Evolutionary conservation across 2,113 vertebrate species (phyloP).

Genomic region (Microcebus jonahi): DNA sequence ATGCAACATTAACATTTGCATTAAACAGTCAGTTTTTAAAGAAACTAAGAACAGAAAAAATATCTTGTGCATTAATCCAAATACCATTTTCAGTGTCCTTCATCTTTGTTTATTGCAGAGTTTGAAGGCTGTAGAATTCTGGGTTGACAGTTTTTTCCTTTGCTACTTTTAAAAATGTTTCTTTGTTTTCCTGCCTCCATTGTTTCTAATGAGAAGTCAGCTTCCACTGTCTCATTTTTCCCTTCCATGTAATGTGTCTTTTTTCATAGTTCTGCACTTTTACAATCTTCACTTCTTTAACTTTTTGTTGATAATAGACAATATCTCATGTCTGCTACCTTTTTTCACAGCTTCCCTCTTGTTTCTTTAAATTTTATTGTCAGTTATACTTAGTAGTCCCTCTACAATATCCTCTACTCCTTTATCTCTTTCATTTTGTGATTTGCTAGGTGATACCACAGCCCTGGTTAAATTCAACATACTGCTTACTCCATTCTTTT

Average conservation of each 20-base stretch:
- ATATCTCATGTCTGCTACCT: not conserved
- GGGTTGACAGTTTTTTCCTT: not conserved
- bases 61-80: not conserved
- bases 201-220: not conserved
- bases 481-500: not conserved
- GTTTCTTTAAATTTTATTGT: constrained; percentile 2
- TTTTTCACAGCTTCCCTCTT: not conserved
- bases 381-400: not conserved
- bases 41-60: not conserved
- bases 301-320: not conserved
- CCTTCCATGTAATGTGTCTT: not conserved
- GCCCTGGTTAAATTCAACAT: not conserved
- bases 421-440: not conserved
- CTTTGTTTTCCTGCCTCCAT: not conserved
- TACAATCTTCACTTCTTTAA: not conserved
- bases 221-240: not conserved
- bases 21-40: not conserved
- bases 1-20: not conserved
- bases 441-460: not conserved
- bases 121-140: not conserved
- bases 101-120: not conserved
- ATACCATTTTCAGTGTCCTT: not conserved
- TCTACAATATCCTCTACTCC: not conserved
- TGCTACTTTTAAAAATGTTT: not conserved
- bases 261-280: not conserved